A percentile compares a stretch with the other conserved stretches of the same genome.
Evolutionary conservation across 2,797 vertebrate genomes (phyloP).

Genomic region (Acanthurus leucopareius): DNA sequence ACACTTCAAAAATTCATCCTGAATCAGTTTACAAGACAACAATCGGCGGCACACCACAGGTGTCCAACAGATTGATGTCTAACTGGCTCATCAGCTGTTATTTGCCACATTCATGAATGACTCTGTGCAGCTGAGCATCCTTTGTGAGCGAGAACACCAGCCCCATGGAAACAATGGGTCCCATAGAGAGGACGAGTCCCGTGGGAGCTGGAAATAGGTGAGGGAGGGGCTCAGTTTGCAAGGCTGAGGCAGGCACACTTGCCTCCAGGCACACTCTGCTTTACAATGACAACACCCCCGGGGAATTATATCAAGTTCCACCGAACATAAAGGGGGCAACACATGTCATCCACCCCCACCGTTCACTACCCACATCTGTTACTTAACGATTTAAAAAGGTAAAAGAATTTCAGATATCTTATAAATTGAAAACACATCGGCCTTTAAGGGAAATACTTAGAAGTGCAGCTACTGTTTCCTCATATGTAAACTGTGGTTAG

Average conservation of each 20-base stretch:
- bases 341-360: constrained; percentile 20
- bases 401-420: neutral
- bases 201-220: constrained; percentile 35
- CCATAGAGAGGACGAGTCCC: constrained; percentile 55
- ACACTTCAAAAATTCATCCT: neutral
- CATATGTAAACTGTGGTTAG: neutral
- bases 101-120: constrained; percentile 44
- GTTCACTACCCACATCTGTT: constrained; percentile 9
- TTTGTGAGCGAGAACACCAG: constrained; percentile 54
- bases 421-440: neutral
- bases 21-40: constrained; percentile 21
- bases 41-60: neutral
- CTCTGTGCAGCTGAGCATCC: constrained; percentile 57
- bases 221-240: constrained; percentile 18
- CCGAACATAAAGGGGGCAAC: constrained; percentile 16
- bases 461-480: neutral
- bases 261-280: constrained; percentile 62
- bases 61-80: constrained; percentile 39
- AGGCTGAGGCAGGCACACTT: constrained; percentile 28
- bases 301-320: constrained; percentile 46
- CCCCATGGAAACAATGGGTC: constrained; percentile 51
- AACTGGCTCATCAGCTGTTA: constrained; percentile 50
- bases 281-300: constrained; percentile 48
- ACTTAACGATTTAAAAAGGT: neutral
- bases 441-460: neutral